Percentiles rank a stretch among this genome's conserved stretches.
Evolutionary conservation across 2,113 vertebrate species (phyloP).

Genomic region (Budorcas taxicolor): DNA sequence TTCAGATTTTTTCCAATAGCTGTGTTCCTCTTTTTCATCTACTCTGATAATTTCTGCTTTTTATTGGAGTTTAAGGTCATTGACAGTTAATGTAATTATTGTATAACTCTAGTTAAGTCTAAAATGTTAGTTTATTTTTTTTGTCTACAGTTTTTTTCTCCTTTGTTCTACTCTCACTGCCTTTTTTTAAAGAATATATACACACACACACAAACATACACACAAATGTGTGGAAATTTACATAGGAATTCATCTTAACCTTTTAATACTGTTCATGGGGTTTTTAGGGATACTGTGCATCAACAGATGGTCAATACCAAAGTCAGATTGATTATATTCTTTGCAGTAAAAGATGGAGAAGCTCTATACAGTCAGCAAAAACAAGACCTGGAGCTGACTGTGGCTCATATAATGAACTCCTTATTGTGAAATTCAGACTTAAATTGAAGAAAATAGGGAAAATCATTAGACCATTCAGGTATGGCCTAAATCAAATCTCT

Average conservation of each 20-base stretch:
- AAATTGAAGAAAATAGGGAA: background rate
- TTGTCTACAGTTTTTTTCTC: background rate
- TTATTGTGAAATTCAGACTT: background rate
- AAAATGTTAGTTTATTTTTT: background rate
- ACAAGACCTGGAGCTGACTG: background rate
- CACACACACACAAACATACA: background rate
- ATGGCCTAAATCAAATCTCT: background rate
- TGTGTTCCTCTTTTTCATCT: background rate
- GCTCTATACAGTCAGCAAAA: background rate
- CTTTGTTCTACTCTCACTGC: background rate
- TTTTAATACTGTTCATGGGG: background rate
- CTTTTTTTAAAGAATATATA: background rate
- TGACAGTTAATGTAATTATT: background rate
- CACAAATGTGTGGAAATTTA: background rate
- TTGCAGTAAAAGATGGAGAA: background rate
- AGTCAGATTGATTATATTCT: background rate
- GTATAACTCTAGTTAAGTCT: background rate
- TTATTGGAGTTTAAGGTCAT: background rate
- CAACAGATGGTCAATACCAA: background rate
- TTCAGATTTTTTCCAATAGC: background rate
- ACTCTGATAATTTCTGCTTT: background rate
- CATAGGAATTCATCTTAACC: background rate
- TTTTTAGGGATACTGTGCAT: background rate
- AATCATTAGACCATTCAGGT: background rate
- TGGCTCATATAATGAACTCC: background rate